These are phyloP conservation scores for Hephaestus fuliginosus DNA, from an alignment of 2,797 vertebrate species.

Conservation along the genomic window DNA sequence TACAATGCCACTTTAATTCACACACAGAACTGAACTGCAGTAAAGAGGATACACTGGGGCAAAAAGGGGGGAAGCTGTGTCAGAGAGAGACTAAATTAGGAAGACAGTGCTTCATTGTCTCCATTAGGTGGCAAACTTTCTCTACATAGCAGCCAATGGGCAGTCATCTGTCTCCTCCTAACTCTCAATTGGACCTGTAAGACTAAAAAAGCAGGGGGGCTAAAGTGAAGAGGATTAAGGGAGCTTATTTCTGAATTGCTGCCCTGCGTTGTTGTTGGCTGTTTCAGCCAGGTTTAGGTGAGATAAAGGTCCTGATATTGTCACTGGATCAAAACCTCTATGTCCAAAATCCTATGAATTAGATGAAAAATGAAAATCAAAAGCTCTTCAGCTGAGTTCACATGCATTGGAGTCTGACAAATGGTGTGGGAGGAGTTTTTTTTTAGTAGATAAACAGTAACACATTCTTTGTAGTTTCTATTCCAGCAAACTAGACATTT, in stretches of 20 bases:
- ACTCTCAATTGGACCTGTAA: constrained; percentile 30
- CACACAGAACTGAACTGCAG: background rate
- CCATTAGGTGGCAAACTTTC: constrained; percentile 85
- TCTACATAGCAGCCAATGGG: constrained; percentile 51
- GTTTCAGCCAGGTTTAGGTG: constrained; percentile 54
- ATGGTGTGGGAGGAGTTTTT: background rate
- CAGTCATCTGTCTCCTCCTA: constrained; percentile 44
- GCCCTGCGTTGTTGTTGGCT: constrained; percentile 63
- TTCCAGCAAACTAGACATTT: background rate
- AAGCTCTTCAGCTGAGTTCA: constrained; percentile 36
- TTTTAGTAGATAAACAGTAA: background rate
- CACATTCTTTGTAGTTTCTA: background rate
- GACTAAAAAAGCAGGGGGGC: constrained; percentile 32
- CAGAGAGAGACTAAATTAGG: background rate
- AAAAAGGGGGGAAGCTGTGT: background rate
- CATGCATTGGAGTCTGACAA: constrained; percentile 26
- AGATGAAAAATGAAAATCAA: constrained; percentile 43
- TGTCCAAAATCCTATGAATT: constrained; percentile 43
- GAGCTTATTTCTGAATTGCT: constrained; percentile 66
- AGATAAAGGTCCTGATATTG: constrained; percentile 54
- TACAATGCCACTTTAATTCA: background rate
- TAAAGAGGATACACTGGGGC: background rate
- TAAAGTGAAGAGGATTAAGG: constrained; percentile 61
- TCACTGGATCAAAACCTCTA: constrained; percentile 41
- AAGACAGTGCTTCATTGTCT: constrained; percentile 45